Conservation (phyloP, 2,797 vertebrate genomes). For the Podargus strigoides region DNA sequence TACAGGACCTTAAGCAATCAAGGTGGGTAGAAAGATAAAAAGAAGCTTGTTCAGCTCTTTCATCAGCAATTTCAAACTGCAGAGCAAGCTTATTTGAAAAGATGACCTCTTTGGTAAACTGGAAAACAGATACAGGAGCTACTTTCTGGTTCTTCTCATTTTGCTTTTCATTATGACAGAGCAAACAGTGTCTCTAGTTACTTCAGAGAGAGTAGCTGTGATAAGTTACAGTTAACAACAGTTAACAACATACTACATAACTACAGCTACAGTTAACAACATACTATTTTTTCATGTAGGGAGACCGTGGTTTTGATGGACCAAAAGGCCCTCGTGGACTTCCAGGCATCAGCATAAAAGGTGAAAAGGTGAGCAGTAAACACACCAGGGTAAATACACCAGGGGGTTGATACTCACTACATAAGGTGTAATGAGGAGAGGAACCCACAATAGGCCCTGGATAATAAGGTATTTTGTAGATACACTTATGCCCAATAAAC, state of each 20-base stretch:
- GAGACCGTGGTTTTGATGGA: conserved; percentile 84
- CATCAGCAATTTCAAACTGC: not conserved
- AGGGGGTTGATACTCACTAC: conserved; percentile 5
- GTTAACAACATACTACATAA: not conserved
- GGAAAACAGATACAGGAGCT: not conserved
- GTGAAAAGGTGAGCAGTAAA: conserved; percentile 85
- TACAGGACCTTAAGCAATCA: not conserved
- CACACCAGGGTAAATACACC: not conserved
- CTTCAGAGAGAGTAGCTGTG: not conserved
- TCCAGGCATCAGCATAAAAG: conserved; percentile 84
- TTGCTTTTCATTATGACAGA: not conserved
- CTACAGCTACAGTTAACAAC: not conserved
- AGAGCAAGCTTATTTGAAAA: not conserved
- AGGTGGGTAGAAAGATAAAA: not conserved
- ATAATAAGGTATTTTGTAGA: conserved; percentile 6
- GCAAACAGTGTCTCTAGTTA: not conserved
- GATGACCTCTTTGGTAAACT: not conserved
- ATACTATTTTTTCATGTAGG: conserved; percentile 72
- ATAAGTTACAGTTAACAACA: conserved; percentile 7
- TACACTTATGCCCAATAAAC: conserved; percentile 48
- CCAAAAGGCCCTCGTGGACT: conserved; percentile 83
- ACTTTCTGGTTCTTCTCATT: conserved; percentile 9
- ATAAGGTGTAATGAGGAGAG: conserved; percentile 62
- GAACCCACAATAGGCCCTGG: not conserved
- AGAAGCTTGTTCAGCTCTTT: not conserved